Evolutionary conservation across 1,140 invertebrate species (phyloP).

Genomic region (Drosophila lacertosa): DNA sequence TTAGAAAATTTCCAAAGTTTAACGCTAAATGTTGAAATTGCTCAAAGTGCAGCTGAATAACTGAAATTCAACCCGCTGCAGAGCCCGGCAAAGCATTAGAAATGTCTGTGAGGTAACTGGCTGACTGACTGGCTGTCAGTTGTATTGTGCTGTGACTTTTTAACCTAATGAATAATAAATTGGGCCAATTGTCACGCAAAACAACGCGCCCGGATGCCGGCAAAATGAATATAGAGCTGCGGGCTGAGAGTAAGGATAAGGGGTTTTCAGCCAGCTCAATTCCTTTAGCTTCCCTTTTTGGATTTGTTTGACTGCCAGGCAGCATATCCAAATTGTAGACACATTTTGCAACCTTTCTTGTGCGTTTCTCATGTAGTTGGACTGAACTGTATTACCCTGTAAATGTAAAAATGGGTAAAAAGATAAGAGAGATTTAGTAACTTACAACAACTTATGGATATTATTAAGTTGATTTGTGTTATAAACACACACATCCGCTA

Average conservation of each 20-base stretch:
- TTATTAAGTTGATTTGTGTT: no score
- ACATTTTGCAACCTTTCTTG: slow-evolving; percentile 49
- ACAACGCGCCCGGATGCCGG: slow-evolving; percentile 45
- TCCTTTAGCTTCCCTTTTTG: slow-evolving; percentile 14
- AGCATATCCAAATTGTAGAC: slow-evolving; percentile 68
- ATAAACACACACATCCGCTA: no score
- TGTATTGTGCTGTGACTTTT: slow-evolving; percentile 75
- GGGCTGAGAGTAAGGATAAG: slow-evolving; percentile 55
- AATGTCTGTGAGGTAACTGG: slow-evolving; percentile 53
- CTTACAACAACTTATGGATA: no score
- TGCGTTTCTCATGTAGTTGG: not conserved
- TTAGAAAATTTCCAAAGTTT: slow-evolving; percentile 62
- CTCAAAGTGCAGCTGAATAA: slow-evolving; percentile 15
- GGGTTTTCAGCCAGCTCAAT: slow-evolving; percentile 28
- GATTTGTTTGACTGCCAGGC: slow-evolving; percentile 17
- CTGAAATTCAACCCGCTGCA: slow-evolving; percentile 4
- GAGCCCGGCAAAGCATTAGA: slow-evolving; percentile 42
- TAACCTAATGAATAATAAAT: slow-evolving; percentile 82
- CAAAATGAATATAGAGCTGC: not conserved
- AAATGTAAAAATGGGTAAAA: not conserved
- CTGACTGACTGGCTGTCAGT: slow-evolving; percentile 76
- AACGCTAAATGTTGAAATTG: slow-evolving; percentile 47
- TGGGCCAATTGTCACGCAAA: slow-evolving; percentile 80
- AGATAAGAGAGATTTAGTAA: no score
- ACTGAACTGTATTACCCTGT: not conserved